phyloP scores from a whole-genome alignment of 2,888 invertebrate genomes.

The Caenorhabditis zanzibari region DNA sequence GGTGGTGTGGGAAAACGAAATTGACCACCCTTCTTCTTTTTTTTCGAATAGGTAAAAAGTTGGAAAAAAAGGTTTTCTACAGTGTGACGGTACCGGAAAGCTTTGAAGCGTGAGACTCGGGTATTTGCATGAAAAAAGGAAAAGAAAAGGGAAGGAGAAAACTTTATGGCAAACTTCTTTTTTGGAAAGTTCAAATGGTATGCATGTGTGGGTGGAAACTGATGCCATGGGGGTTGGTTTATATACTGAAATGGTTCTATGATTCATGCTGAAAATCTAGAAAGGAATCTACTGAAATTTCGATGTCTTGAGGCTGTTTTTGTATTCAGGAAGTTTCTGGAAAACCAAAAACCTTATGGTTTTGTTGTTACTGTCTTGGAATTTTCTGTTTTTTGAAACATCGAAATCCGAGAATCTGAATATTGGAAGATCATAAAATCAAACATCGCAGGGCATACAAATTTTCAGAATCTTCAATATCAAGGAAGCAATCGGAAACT shows the following conservation, averaged over 20 bases:
- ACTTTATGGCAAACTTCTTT: constrained; percentile 9
- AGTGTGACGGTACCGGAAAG: constrained; percentile 29
- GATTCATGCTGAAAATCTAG: not conserved
- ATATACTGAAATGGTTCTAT: not conserved
- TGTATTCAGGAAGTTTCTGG: no score
- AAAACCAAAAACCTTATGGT: no score
- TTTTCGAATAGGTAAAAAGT: constrained; percentile 9
- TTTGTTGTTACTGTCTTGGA: no score
- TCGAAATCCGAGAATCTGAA: no score
- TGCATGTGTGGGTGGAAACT: constrained; percentile 1
- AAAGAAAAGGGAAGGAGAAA: not conserved
- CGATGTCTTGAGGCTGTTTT: no score
- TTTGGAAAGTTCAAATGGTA: constrained; percentile 17
- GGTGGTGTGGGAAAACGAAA: not conserved
- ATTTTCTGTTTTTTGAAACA: no score
- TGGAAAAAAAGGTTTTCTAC: constrained; percentile 22
- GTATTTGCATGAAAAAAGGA: constrained; percentile 46
- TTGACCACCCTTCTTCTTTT: constrained; percentile 4
- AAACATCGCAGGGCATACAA: no score
- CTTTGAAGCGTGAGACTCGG: constrained; percentile 49
- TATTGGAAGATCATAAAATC: no score
- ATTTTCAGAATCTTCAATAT: no score
- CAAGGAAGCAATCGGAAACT: no score
- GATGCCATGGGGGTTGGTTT: not conserved
- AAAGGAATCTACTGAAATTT: no score